Base-by-base conservation (phyloP, 1,140 invertebrate species). In the Parapsyche elsis region DNA sequence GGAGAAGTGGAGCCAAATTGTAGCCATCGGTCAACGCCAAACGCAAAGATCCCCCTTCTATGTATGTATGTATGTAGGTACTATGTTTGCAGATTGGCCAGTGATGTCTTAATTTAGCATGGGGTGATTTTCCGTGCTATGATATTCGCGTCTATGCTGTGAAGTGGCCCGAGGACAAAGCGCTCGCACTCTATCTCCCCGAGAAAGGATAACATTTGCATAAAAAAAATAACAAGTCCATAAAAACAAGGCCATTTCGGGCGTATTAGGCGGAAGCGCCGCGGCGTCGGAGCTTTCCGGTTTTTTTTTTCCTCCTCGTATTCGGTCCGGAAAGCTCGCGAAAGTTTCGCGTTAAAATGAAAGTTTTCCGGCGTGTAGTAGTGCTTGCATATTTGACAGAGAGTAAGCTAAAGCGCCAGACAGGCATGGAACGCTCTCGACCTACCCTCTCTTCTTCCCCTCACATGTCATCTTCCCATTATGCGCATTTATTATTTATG, bases 171-270 rank as follows among this genome's bases (percentile, higher is more conserved):
- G 30, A 4, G 30, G 30, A 38, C 30, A 38, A 38, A 38, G 30
- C 30, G 30, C 30, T 38, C 1, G 30, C 30, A 38, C 30, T 38
- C 30, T 4, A 7, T 38, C 30, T 38, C 2, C 30, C 7, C 53
- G 61, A 71, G 67, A 71, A 79, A 77, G 78, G 26, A 80, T 70
- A 70, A 71, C 44, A 80, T 82, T 82, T 82, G 76, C 81, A 82
- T 82, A 80, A 82, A 80, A 64, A 75, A 82, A 82, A 82, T 82
- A 82, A 80, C 70, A 78, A 80, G 74, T 30, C 64, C 53, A 80
- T 82, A 82, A 79, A 79, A 80, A 82, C 75, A 81, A 45, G 67
- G 70, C 16, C 75, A 14, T 78, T 81, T 59, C 49, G 23, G n/a
- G 26, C 70, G 57, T 81, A 81, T 81, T 78, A 78, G 45, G 80